Evolutionary conservation across 2,888 invertebrate genomes (phyloP), one percentile per base, ranked within the genome.

Genomic region (Xylota segnis): DNA sequence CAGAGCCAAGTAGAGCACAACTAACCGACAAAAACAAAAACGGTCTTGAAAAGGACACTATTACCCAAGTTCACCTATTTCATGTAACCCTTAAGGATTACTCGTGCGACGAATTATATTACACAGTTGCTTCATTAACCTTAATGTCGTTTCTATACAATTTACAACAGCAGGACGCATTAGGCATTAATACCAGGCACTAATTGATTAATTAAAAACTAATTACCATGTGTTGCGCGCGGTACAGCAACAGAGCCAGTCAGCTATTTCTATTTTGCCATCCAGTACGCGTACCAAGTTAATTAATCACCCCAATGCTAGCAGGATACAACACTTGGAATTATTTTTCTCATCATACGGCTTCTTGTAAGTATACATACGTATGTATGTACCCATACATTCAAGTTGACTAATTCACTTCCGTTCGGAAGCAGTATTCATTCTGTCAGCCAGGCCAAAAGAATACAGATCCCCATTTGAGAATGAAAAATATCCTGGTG

Each of bases 191-290:
- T 45, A 40, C 12, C 27, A 10, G 4, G 4, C 54, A 32, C 74
- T 74, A 74, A 74, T 74, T 74, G 63, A 54, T 56, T 74, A 63
- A 65, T 74, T 63, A 63, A 23, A 23, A 34, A 43, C 54, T 54
- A 65, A 74, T 63, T 74, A 74, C 34, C 54, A 54, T 29, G 40
- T 18, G 45, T 32, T 23, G 16, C n/a, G 40, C 52, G 16, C n/a
- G 40, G 43, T 45, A 18, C 27, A 52, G 40, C 23, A n/a, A n/a
- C 23, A 23, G 23, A 1, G 1, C 1, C 47, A 40, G 7, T 40
- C 29, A 29, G 63, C 52, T 23, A 6, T n/a, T 16, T 52, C 7
- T 34, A n/a, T 16, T 52, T 54, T n/a, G 18, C 43, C 63, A 65
- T 45, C 45, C n/a, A 54, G 37, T 18, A 27, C 23, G 27, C 72